A percentile compares a stretch with the other conserved stretches of the same genome.
phyloP scores from a whole-genome alignment of 2,888 invertebrate genomes.

The Rhagium mordax region DNA sequence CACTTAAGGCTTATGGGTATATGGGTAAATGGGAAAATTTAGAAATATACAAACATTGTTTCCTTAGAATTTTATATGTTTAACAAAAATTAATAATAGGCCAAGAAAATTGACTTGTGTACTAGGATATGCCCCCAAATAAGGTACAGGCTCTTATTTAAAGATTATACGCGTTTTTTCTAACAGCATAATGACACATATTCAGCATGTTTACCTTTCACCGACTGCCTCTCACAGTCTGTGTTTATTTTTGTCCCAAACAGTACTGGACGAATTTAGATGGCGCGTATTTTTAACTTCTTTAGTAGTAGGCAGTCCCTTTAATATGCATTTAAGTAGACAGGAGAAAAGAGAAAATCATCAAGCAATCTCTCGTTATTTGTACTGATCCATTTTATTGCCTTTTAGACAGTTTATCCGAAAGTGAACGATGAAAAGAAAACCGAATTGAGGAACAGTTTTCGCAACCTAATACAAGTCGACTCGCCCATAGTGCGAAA shows the following conservation, averaged over 20 bases:
- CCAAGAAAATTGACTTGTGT: no score
- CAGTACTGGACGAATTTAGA: constrained; percentile 11
- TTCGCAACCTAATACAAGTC: constrained; percentile 60
- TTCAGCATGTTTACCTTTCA: background rate
- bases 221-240: background rate
- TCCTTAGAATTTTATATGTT: no score
- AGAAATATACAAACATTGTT: no score
- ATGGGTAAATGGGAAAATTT: no score
- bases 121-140: no score
- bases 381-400: background rate
- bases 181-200: background rate
- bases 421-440: constrained; percentile 60
- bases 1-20: no score
- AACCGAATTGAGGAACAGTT: constrained; percentile 58
- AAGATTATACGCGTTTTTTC: background rate
- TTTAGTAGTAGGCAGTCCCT: background rate
- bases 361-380: constrained; percentile 14
- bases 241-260: constrained; percentile 23
- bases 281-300: constrained; percentile 9
- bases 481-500: constrained; percentile 64
- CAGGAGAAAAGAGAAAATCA: no score
- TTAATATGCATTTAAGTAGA: background rate
- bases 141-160: no score
- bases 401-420: constrained; percentile 61
- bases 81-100: no score